These are phyloP conservation scores for Monopterus albus DNA, from an alignment of 2,113 vertebrate genomes.

Conservation along the genomic window DNA sequence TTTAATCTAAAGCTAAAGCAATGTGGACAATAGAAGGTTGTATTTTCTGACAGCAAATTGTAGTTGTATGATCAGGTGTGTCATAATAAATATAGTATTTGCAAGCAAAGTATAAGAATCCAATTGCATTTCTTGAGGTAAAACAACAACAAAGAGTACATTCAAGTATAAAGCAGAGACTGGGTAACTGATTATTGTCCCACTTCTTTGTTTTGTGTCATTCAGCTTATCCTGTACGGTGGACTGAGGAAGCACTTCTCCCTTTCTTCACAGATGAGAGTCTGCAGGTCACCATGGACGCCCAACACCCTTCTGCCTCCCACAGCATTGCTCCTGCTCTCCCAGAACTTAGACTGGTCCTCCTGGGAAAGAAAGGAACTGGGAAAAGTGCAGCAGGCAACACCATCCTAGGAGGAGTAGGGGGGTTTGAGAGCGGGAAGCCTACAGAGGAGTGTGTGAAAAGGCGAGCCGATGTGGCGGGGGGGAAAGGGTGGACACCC, in stretches of 20 bases:
- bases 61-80: background rate
- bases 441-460: constrained; percentile 81
- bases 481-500: constrained; percentile 78
- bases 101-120: background rate
- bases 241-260: constrained; percentile 65
- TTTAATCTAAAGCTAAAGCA: background rate
- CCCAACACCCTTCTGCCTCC: background rate
- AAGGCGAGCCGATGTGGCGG: constrained; percentile 57
- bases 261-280: constrained; percentile 70
- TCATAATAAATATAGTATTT: background rate
- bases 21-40: background rate
- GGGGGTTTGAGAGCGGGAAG: constrained; percentile 69
- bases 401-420: constrained; percentile 71
- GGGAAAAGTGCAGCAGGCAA: constrained; percentile 79
- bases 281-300: constrained; percentile 48
- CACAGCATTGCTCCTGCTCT: constrained; percentile 14
- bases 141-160: background rate
- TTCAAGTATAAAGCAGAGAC: background rate
- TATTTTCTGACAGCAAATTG: background rate
- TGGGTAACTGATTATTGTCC: constrained; percentile 1
- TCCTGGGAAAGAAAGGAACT: constrained; percentile 78
- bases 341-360: constrained; percentile 75
- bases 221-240: constrained; percentile 55
- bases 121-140: background rate
- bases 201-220: constrained; percentile 49